Conservation (phyloP, 2,888 invertebrate genomes). For the Drosophila multiciliata region DNA sequence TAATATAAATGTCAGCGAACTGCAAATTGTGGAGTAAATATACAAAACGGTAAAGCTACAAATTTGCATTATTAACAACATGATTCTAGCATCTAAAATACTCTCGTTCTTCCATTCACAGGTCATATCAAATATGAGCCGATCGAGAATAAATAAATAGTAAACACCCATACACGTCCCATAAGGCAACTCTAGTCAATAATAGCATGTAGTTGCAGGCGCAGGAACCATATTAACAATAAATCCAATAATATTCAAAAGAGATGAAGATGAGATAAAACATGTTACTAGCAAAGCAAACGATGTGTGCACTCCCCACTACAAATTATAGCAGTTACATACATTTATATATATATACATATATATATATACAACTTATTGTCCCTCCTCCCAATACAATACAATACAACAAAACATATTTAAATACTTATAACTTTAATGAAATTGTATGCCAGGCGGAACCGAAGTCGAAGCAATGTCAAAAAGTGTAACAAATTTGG, state of each 20-base stretch:
- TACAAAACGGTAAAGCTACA: conserved; percentile 16
- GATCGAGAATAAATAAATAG: conserved; percentile 29
- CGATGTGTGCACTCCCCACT: conserved; percentile 21
- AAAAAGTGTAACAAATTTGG: conserved; percentile 60
- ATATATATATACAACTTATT: conserved; percentile 31
- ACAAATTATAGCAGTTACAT: conserved; percentile 50
- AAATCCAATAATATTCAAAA: conserved; percentile 49
- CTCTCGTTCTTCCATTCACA: conserved; percentile 17
- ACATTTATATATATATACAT: conserved; percentile 23
- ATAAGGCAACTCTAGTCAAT: conserved; percentile 83
- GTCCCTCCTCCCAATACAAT: conserved; percentile 33
- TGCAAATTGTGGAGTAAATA: conserved; percentile 84
- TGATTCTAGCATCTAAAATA: neutral
- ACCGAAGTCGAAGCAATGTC: conserved; percentile 46
- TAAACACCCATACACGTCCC: conserved; percentile 73
- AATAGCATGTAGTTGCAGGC: conserved; percentile 79
- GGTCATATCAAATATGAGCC: conserved; percentile 71
- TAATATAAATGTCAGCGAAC: conserved; percentile 80
- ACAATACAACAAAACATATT: conserved; percentile 29
- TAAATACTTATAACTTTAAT: conserved; percentile 36
- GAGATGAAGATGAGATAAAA: conserved; percentile 25
- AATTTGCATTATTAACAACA: neutral
- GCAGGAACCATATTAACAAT: conserved; percentile 64
- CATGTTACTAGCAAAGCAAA: conserved; percentile 53
- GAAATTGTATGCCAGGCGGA: conserved; percentile 30